Conservation (phyloP, 2,888 invertebrate species). For the Dexiosoma caninum region DNA sequence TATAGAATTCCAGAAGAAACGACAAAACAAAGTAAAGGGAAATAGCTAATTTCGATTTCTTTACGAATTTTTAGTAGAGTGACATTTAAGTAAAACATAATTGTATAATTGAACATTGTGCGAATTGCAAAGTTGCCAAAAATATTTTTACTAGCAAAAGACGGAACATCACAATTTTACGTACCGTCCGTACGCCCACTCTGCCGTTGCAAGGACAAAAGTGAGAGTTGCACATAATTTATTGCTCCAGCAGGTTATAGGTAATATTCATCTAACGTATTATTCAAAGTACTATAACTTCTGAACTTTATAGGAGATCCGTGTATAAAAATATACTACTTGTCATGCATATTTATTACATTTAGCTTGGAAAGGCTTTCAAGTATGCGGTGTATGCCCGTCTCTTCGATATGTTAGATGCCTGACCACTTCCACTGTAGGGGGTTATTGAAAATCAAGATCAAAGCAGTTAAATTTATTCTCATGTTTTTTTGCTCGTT, state of each 20-base stretch:
- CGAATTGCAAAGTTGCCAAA: not conserved
- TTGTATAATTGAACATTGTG: conserved; percentile 39
- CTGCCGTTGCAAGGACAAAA: conserved; percentile 58
- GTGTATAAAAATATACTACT: not conserved
- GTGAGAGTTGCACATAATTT: conserved; percentile 58
- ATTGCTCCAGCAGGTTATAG: conserved; percentile 49
- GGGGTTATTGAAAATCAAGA: conserved; percentile 32
- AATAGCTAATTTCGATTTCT: conserved; percentile 41
- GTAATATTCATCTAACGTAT: conserved; percentile 16
- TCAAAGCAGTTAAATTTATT: conserved; percentile 7
- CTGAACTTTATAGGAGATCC: not conserved
- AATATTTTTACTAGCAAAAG: conserved; percentile 11
- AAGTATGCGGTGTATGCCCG: too few species aligned
- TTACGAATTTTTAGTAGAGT: conserved; percentile 11
- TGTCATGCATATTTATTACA: not conserved
- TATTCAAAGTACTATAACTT: not conserved
- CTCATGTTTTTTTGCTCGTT: not conserved
- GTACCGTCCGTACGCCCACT: conserved; percentile 58
- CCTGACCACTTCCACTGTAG: not conserved
- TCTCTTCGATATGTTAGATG: not conserved
- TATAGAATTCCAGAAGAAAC: conserved; percentile 58
- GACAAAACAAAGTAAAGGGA: conserved; percentile 46
- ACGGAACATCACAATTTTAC: not conserved
- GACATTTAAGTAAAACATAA: conserved; percentile 25
- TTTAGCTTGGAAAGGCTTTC: too few species aligned